Evolutionary conservation across 1,140 invertebrate species (phyloP).

Genomic region (Danaus melanippus): DNA sequence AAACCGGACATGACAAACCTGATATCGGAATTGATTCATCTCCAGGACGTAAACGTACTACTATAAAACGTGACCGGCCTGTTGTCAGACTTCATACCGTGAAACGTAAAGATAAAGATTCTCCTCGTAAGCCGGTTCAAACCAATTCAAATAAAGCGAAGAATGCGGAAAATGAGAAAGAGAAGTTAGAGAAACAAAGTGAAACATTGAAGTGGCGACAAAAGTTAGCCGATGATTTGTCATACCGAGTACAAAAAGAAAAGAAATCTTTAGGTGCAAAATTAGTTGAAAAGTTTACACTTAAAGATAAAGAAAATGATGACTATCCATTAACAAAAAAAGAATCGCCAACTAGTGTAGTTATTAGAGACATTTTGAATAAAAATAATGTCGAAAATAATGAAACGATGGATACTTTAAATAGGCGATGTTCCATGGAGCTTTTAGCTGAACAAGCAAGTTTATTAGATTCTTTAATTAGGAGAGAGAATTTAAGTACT

Average conservation of each 20-base stretch:
- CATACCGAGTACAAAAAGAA: conserved; percentile 60
- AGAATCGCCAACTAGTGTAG: conserved; percentile 16
- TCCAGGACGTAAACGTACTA: conserved; percentile 60
- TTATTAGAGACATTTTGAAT: conserved; percentile 4
- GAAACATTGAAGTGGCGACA: conserved; percentile 71
- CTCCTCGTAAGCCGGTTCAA: conserved; percentile 53
- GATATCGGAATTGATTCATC: conserved; percentile 59
- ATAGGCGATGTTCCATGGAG: conserved; percentile 69
- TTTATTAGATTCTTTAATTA: conserved; percentile 68
- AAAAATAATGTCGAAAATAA: conserved; percentile 22
- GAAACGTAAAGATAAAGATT: conserved; percentile 71
- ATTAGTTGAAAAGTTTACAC: conserved; percentile 82
- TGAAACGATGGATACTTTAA: conserved; percentile 34
- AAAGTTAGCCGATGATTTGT: conserved; percentile 73
- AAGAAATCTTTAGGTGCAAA: conserved; percentile 81
- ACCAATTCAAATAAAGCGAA: conserved; percentile 12
- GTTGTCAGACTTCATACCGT: conserved; percentile 80
- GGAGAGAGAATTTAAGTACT: conserved; percentile 69
- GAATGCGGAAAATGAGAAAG: conserved; percentile 21
- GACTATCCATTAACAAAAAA: conserved; percentile 24
- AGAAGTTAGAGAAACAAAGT: conserved; percentile 30
- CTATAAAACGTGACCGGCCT: conserved; percentile 78
- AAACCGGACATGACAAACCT: conserved; percentile 54
- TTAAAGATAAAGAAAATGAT: conserved; percentile 75
- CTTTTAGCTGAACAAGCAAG: conserved; percentile 68